Evolutionary conservation across 2,113 vertebrate species (phyloP), one percentile per base, ranked within the genome.

Genomic region (Charina bottae): DNA sequence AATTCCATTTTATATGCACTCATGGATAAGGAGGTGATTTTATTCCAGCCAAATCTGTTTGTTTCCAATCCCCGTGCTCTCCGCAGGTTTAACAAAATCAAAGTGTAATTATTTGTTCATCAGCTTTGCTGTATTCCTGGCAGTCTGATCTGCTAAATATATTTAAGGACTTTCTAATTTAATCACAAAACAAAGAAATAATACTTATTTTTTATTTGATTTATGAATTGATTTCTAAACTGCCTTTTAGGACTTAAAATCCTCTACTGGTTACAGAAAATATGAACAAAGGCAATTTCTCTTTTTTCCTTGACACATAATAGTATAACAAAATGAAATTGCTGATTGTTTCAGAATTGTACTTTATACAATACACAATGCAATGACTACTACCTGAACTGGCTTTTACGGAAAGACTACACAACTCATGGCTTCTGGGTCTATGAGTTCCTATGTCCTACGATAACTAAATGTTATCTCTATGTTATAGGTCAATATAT

Each of bases 121-220:
- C 54, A 54, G 54, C 85, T 54, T 78, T 89, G 17, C 13, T 92
- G 68, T 33, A 93, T 94, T 93, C 90, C 94, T 92, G 72, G 58
- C 62, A 72, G 78, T 78, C 89, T 94, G 62, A 92, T 88, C 91
- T 78, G 1, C 42, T 94, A 91, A 94, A 88, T 91, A 92, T 84
- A 90, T 92, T 84, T 85, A 91, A 68, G 94, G 94, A 95, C 92
- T 90, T 92, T 4, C 1, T 89, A 92, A 84, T 94, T 85, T 7
- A 11, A 90, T 90, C 90, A 89, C 62, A 95, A 93, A 92, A 90
- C 23, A 64, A 19, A 54, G 49, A 54, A 26, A 28, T 85, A 49
- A 85, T 85, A 15, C 53, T 53, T 53, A 54, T 24, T 46, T 85
- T 54, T 85, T 54, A 85, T 28, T 85, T 28, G 49, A 84, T 84